Conservation (phyloP, 23 tunicate genomes). For the Diplosoma virens region DNA sequence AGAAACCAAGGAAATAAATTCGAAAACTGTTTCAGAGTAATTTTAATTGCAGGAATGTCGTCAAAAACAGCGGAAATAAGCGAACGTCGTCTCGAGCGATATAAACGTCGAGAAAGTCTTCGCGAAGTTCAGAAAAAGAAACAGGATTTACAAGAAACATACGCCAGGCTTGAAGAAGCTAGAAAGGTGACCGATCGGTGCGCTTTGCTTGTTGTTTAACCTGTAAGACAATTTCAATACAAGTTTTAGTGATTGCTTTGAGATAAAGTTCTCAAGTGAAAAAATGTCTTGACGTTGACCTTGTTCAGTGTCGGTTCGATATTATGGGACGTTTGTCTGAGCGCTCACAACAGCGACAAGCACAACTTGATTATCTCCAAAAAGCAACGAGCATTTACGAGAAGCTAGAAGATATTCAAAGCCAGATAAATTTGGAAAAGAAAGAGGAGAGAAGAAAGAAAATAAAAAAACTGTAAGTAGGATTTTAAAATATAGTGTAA, state of each 20-base stretch:
- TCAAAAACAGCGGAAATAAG: slow-evolving; percentile 69
- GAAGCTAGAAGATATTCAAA: slow-evolving; percentile 51
- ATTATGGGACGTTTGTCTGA: slow-evolving; percentile 43
- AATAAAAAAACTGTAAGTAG: slow-evolving; percentile 34
- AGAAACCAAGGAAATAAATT: neutral
- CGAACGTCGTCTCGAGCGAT: slow-evolving; percentile 68
- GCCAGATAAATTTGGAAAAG: slow-evolving; percentile 14
- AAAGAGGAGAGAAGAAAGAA: slow-evolving; percentile 37
- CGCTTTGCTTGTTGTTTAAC: too few relatives aligned
- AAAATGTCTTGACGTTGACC: too few relatives aligned
- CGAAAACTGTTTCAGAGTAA: neutral
- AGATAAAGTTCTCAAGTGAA: too few relatives aligned
- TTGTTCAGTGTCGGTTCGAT: neutral
- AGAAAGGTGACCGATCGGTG: slow-evolving; percentile 48
- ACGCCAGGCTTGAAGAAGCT: slow-evolving; percentile 51
- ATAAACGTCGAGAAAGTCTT: slow-evolving; percentile 68
- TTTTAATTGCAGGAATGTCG: slow-evolving; percentile 43
- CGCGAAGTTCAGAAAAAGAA: slow-evolving; percentile 59
- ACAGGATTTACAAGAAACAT: slow-evolving; percentile 55
- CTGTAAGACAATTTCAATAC: too few relatives aligned
- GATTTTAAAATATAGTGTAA: too few relatives aligned
- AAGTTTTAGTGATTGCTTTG: too few relatives aligned
- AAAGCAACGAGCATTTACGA: slow-evolving; percentile 73
- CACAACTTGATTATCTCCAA: slow-evolving; percentile 28
- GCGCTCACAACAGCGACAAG: slow-evolving; percentile 52